These are phyloP conservation scores for Ranitomeya imitator DNA, from an alignment of 2,113 vertebrate species.

Conservation along the genomic window DNA sequence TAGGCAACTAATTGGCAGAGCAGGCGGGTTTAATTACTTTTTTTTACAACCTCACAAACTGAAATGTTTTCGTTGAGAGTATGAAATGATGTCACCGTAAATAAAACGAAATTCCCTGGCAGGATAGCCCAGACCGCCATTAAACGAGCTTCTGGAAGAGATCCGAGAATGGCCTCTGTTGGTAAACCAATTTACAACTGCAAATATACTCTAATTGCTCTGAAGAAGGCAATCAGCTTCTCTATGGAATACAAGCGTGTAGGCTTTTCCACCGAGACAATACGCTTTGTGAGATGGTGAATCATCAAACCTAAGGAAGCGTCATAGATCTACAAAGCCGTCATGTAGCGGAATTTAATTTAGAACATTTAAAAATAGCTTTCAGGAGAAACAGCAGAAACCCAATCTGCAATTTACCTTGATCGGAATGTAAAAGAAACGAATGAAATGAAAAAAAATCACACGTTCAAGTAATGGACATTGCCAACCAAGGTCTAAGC, in stretches of 20 bases:
- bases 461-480: background rate
- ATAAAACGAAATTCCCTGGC: constrained; percentile 45
- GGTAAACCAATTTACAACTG: constrained; percentile 55
- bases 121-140: constrained; percentile 19
- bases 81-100: constrained; percentile 55
- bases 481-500: background rate
- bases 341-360: background rate
- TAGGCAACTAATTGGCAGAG: constrained; percentile 57
- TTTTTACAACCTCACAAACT: constrained; percentile 53
- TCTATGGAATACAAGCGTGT: background rate
- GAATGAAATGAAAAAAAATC: background rate
- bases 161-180: constrained; percentile 36
- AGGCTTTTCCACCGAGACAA: constrained; percentile 8
- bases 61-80: constrained; percentile 46
- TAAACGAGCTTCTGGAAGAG: constrained; percentile 16
- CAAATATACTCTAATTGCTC: constrained; percentile 32
- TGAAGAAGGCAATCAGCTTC: constrained; percentile 25
- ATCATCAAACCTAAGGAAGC: constrained; percentile 28
- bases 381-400: background rate
- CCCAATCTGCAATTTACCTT: background rate
- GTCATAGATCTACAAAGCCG: background rate
- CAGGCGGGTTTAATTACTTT: constrained; percentile 54
- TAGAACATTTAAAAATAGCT: background rate
- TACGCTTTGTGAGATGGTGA: background rate
- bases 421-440: background rate